Evolutionary conservation across 2,888 invertebrate genomes (phyloP).

Genomic region (Drosophila quinaria): DNA sequence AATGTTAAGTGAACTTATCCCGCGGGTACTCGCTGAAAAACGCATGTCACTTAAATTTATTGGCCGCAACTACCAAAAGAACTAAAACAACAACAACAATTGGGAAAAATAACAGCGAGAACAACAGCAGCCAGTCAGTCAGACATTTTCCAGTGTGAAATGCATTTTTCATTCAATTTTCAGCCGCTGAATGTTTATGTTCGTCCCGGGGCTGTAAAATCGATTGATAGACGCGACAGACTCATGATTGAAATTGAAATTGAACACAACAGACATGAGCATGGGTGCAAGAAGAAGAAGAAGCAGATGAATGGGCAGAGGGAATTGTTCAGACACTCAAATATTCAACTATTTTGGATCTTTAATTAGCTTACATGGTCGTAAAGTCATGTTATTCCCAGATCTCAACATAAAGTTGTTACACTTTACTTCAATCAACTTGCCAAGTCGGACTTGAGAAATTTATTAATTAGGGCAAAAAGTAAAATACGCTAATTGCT

Average conservation of each 20-base stretch:
- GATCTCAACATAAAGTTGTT: slow-evolving; percentile 48
- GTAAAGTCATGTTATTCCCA: slow-evolving; percentile 46
- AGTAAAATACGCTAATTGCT: slow-evolving; percentile 69
- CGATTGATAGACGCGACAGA: slow-evolving; percentile 71
- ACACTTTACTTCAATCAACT: slow-evolving; percentile 43
- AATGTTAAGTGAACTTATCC: slow-evolving; percentile 76
- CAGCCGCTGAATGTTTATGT: slow-evolving; percentile 64
- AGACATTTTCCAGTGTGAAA: slow-evolving; percentile 61
- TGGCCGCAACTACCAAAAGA: slow-evolving; percentile 65
- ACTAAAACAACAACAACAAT: slow-evolving; percentile 33
- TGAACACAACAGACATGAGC: slow-evolving; percentile 12
- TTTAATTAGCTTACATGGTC: slow-evolving; percentile 74
- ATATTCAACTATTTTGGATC: slow-evolving; percentile 59
- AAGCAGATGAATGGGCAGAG: background rate
- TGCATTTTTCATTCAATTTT: slow-evolving; percentile 81
- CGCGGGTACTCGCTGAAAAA: slow-evolving; percentile 81
- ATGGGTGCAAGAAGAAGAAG: slow-evolving; percentile 25
- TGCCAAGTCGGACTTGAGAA: slow-evolving; percentile 46
- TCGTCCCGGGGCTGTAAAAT: slow-evolving; percentile 71
- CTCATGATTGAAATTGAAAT: slow-evolving; percentile 75
- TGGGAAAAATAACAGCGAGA: slow-evolving; percentile 18
- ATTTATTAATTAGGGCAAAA: slow-evolving; percentile 67
- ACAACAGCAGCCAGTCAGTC: slow-evolving; percentile 35
- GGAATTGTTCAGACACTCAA: slow-evolving; percentile 26
- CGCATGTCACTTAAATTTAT: slow-evolving; percentile 82